Conservation (phyloP, 2,113 vertebrate species). For the Aspiorhynchus laticeps region DNA sequence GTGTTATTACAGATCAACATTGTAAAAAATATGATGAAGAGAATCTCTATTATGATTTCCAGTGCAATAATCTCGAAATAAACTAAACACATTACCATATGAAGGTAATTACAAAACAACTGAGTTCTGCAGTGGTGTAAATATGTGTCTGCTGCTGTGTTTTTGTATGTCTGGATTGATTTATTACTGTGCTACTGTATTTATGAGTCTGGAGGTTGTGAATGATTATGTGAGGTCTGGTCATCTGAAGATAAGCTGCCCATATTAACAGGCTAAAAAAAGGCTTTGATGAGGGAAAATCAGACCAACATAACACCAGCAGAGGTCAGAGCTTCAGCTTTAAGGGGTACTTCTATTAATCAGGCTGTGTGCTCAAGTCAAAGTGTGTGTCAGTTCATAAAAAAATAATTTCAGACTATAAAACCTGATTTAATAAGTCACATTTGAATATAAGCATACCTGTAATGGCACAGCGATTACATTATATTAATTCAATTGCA, state of each 20-base stretch:
- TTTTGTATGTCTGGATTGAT: not conserved
- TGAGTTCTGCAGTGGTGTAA: not conserved
- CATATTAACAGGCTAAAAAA: not conserved
- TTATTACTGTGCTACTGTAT: not conserved
- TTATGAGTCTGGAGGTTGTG: not conserved
- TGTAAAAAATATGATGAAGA: slow-evolving; percentile 1
- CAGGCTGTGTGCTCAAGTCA: not conserved
- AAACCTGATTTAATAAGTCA: not conserved
- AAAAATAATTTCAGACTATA: not conserved
- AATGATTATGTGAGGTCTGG: not conserved
- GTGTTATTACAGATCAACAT: slow-evolving; percentile 8
- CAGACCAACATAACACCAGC: not conserved
- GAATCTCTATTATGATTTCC: not conserved
- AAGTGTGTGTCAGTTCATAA: not conserved
- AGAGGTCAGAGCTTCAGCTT: not conserved
- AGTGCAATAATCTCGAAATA: not conserved
- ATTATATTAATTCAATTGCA: not conserved
- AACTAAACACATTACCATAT: not conserved
- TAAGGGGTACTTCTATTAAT: not conserved
- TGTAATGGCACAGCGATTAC: not conserved
- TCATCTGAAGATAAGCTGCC: not conserved
- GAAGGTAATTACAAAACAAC: no score
- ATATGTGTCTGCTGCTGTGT: not conserved
- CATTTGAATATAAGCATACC: not conserved
- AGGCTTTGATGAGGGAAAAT: not conserved